phyloP scores from a whole-genome alignment of 2,888 invertebrate genomes.

The Epistrophella euchroma region DNA sequence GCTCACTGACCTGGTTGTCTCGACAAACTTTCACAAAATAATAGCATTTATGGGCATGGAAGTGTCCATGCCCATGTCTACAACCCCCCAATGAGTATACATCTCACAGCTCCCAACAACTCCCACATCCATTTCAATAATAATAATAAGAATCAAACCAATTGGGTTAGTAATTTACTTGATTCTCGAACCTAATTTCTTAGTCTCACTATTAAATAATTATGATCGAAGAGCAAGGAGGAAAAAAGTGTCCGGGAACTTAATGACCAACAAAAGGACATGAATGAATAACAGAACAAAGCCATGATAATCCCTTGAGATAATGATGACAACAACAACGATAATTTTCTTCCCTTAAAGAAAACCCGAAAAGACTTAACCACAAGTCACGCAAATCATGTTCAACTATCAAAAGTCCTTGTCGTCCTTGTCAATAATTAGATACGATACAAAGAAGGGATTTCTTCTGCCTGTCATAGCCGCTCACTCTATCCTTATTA shows the following conservation, averaged over 20 bases:
- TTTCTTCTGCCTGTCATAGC: slow-evolving; percentile 1
- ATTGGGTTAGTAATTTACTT: slow-evolving; percentile 59
- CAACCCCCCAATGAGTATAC: background rate
- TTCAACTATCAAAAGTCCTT: slow-evolving; percentile 54
- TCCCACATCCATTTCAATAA: slow-evolving; percentile 20
- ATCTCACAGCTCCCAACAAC: background rate
- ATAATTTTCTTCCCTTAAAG: background rate
- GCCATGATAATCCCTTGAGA: slow-evolving; percentile 24
- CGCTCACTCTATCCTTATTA: background rate
- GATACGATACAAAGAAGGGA: slow-evolving; percentile 1
- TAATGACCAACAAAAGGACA: slow-evolving; percentile 15
- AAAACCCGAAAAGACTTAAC: slow-evolving; percentile 33
- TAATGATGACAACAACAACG: slow-evolving; percentile 13
- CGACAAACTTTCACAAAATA: slow-evolving; percentile 42
- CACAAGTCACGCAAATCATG: slow-evolving; percentile 70
- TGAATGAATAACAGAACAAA: slow-evolving; percentile 14
- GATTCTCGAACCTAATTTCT: slow-evolving; percentile 67
- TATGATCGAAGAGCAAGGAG: slow-evolving; percentile 37
- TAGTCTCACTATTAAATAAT: slow-evolving; percentile 71
- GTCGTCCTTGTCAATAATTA: slow-evolving; percentile 44
- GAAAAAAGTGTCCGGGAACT: slow-evolving; percentile 10
- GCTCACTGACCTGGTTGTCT: slow-evolving; percentile 49
- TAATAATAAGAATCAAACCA: slow-evolving; percentile 54
- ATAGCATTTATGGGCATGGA: slow-evolving; percentile 2
- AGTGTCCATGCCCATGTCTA: background rate